These are phyloP conservation scores for Atherinomorus stipes DNA, from an alignment of 2,113 vertebrate genomes.

Conservation along the genomic window DNA sequence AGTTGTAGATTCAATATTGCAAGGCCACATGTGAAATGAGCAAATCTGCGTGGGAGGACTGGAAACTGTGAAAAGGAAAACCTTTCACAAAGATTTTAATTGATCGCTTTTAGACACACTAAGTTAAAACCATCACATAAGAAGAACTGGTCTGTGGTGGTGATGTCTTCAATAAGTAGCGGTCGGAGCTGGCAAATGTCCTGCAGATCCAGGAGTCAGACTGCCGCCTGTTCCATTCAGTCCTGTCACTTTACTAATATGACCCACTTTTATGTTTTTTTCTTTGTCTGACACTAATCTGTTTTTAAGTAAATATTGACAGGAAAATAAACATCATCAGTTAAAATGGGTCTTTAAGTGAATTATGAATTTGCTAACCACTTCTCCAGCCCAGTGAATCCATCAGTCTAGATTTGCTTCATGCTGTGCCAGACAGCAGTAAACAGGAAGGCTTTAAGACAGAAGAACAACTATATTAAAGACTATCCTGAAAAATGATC, in stretches of 20 bases:
- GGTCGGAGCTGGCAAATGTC: too few species aligned
- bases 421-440: conserved; percentile 1
- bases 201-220: background rate
- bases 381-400: conserved; percentile 14
- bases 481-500: background rate
- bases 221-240: background rate
- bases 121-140: conserved; percentile 14
- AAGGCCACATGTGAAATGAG: conserved; percentile 35
- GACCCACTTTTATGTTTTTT: background rate
- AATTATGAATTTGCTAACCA: background rate
- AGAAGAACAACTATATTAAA: background rate
- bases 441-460: background rate
- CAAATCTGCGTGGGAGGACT: conserved; percentile 23
- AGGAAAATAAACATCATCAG: background rate
- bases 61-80: conserved; percentile 20
- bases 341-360: background rate
- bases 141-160: background rate
- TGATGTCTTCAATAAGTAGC: conserved; percentile 8
- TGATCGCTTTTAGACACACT: conserved; percentile 2
- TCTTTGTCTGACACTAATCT: background rate
- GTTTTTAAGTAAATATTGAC: background rate
- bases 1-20: conserved; percentile 9
- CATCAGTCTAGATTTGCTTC: conserved; percentile 12
- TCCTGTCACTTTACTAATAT: background rate
- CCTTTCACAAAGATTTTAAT: conserved; percentile 7